Evolutionary conservation across 2,888 invertebrate species (phyloP).

Genomic region (Bembecia ichneumoniformis): DNA sequence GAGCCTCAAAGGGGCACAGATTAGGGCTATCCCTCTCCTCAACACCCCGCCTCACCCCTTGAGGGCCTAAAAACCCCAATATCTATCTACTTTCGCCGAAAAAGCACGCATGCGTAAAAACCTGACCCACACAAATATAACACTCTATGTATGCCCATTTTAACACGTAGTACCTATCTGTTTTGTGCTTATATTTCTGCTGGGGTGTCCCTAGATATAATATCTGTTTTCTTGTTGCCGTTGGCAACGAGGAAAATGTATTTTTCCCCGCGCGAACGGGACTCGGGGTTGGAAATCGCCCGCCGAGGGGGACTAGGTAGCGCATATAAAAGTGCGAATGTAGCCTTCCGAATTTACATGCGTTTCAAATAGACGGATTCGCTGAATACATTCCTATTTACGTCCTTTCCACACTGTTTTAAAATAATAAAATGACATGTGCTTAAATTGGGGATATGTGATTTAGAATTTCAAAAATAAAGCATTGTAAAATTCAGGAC

Average conservation of each 20-base stretch:
- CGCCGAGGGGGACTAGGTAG: slow-evolving; percentile 16
- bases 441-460: no score
- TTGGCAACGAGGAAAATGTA: slow-evolving; percentile 53
- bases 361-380: neutral
- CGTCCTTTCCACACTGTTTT: neutral
- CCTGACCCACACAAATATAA: slow-evolving; percentile 51
- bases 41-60: slow-evolving; percentile 27
- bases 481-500: no score
- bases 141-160: slow-evolving; percentile 47
- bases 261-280: slow-evolving; percentile 36
- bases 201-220: slow-evolving; percentile 45
- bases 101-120: slow-evolving; percentile 69
- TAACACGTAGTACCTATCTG: slow-evolving; percentile 28
- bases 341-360: slow-evolving; percentile 10
- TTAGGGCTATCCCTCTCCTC: slow-evolving; percentile 47
- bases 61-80: slow-evolving; percentile 64
- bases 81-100: slow-evolving; percentile 61
- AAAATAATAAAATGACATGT: no score
- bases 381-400: neutral
- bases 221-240: slow-evolving; percentile 59
- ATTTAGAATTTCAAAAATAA: no score
- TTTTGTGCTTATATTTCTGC: slow-evolving; percentile 28
- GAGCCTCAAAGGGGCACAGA: slow-evolving; percentile 66
- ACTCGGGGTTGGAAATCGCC: slow-evolving; percentile 5
- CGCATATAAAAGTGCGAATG: slow-evolving; percentile 27